These are phyloP conservation scores for Siniperca obscura DNA, from an alignment of 2,797 vertebrate genomes.

Conservation along the genomic window DNA sequence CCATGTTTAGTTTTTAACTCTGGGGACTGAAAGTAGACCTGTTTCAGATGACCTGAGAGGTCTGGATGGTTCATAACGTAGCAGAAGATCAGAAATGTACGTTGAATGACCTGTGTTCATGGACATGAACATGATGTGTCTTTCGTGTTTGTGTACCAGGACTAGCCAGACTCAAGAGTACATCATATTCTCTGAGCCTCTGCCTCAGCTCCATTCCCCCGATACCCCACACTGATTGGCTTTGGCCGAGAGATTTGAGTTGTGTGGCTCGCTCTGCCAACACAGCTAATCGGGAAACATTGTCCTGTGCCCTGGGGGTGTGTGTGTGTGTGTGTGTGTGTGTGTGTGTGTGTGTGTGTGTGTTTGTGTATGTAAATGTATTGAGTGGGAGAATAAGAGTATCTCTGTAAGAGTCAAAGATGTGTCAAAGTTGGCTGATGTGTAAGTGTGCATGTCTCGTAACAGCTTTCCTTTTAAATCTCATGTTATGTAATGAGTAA, in stretches of 20 bases:
- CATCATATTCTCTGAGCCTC: slow-evolving; percentile 18
- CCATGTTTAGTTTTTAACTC: no score
- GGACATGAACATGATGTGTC: neutral
- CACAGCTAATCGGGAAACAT: slow-evolving; percentile 41
- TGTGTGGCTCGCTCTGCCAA: slow-evolving; percentile 21
- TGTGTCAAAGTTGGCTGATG: neutral
- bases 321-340: slow-evolving; percentile 6
- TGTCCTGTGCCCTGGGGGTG: slow-evolving; percentile 24
- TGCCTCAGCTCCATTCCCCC: slow-evolving; percentile 16
- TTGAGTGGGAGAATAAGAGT: neutral
- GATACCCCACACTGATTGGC: slow-evolving; percentile 48
- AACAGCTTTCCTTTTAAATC: neutral
- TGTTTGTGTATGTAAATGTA: neutral
- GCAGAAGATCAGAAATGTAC: no score
- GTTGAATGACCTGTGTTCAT: neutral
- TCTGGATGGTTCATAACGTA: no score
- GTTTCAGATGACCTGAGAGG: no score
- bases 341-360: slow-evolving; percentile 8
- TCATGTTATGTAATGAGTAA: slow-evolving; percentile 4
- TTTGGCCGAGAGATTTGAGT: slow-evolving; percentile 55
- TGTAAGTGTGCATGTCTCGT: neutral
- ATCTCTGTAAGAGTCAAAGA: neutral
- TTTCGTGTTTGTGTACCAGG: slow-evolving; percentile 16
- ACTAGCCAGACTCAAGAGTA: neutral
- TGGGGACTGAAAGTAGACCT: no score